Base-by-base conservation (phyloP, 2,797 vertebrate genomes). In the Prunella strophiata region DNA sequence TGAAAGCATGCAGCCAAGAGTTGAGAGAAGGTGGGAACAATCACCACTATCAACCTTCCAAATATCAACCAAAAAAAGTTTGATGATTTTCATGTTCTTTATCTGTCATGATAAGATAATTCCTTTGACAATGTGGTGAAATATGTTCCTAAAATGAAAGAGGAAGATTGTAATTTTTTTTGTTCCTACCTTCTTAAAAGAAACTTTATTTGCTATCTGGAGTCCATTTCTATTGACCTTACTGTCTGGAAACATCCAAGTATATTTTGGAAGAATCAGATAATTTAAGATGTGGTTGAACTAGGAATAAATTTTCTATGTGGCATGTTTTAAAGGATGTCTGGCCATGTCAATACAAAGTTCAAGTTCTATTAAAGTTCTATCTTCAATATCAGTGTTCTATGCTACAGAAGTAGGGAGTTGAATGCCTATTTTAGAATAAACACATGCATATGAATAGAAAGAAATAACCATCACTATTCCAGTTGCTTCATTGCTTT, bases 21-120 rank as follows among this genome's bases (percentile, higher is more conserved):
- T 25, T 71, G 57, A 81, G 93, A 78, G 70, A 91, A 89, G 43
- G 47, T 89, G 74, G 62, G 75, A 91, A 57, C 76, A 87, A 65
- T 59, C 79, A 47, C 79, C 65, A 76, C 67, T 63, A 66, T 65
- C 83, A 81, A 52, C 48, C 36, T 91, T 84, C 87, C 66, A 92
- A 96, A 85, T 55, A 78, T 16, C 59, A 82, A 91, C 42, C 73
- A 80, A 82, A 78, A 92, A 54, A 75, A 12, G 5, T 67, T 52
- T 40, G 36, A 81, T 68, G 29, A 88, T 91, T 89, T 93, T 91
- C 22, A 74, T 88, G 88, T 89, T 82, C 38, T 82, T n/a, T 89
- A 21, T 90, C 77, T 89, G 72, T 79, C 85, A 66, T 21, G 23
- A 72, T 43, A 71, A 81, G 65, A 72, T 34, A 80, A 79, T 63